Percentiles rank a stretch among this genome's conserved stretches.
Evolutionary conservation across 2,888 invertebrate genomes (phyloP).

Genomic region (Alentia gelatinosa): DNA sequence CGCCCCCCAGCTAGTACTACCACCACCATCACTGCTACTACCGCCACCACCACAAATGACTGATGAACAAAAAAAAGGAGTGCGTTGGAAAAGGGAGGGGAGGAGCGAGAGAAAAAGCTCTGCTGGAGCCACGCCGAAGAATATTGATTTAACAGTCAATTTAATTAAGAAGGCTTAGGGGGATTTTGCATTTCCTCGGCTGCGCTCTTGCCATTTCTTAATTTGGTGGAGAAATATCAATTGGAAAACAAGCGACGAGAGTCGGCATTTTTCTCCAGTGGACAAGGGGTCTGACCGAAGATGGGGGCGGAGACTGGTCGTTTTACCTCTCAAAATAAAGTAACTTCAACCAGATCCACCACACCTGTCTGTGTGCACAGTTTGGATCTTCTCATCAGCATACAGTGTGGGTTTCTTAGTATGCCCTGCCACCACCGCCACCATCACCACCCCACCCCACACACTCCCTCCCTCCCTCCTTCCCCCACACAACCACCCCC

Average conservation of each 20-base stretch:
- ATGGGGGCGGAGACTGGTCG: neutral
- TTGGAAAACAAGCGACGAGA: neutral
- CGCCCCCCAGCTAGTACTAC: neutral
- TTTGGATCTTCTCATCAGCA: neutral
- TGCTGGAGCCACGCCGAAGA: constrained; percentile 17
- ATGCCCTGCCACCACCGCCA: too few relatives aligned
- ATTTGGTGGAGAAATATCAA: constrained; percentile 38
- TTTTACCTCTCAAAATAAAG: neutral
- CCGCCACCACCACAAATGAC: constrained; percentile 8
- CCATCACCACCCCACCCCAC: neutral
- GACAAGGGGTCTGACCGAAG: neutral
- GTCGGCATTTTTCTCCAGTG: neutral
- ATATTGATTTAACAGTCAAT: constrained; percentile 42
- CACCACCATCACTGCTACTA: neutral
- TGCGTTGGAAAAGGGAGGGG: neutral
- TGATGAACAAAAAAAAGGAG: neutral
- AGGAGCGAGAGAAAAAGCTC: constrained; percentile 9
- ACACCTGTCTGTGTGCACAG: neutral
- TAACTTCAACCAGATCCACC: neutral
- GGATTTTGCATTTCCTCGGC: constrained; percentile 43
- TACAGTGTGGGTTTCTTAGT: neutral
- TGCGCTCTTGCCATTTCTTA: constrained; percentile 8
- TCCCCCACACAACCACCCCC: neutral
- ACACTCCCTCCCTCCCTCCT: neutral
- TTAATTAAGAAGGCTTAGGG: constrained; percentile 35